Conservation (phyloP, 2,888 invertebrate species). For the Parochlus steinenii region DNA sequence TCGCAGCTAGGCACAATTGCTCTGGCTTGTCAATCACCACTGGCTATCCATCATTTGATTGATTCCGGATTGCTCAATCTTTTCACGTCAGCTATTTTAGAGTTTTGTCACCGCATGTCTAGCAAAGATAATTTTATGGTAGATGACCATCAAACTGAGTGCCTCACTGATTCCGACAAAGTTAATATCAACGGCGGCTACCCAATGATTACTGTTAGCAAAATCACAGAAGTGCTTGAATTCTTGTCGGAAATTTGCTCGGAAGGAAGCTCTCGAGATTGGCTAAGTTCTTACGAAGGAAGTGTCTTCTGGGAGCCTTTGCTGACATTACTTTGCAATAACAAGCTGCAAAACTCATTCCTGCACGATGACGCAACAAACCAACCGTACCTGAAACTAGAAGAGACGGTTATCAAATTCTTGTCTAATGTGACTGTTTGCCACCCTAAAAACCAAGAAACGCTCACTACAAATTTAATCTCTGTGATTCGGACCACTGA, state of each 20-base stretch:
- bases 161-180: slow-evolving; percentile 34
- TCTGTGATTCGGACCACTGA: slow-evolving; percentile 21
- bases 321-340: slow-evolving; percentile 54
- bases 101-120: slow-evolving; percentile 25
- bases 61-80: slow-evolving; percentile 55
- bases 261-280: slow-evolving; percentile 68
- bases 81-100: slow-evolving; percentile 43
- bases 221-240: slow-evolving; percentile 50
- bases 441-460: slow-evolving; percentile 68
- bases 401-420: slow-evolving; percentile 64
- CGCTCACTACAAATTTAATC: slow-evolving; percentile 57
- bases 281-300: slow-evolving; percentile 68
- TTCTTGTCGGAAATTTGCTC: slow-evolving; percentile 69
- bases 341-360: slow-evolving; percentile 22
- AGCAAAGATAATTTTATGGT: slow-evolving; percentile 15
- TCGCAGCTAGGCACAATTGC: slow-evolving; percentile 61
- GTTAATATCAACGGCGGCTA: slow-evolving; percentile 18
- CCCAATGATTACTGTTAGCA: slow-evolving; percentile 38
- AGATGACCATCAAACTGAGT: slow-evolving; percentile 14
- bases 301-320: slow-evolving; percentile 75
- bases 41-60: slow-evolving; percentile 56
- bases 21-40: slow-evolving; percentile 62
- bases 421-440: slow-evolving; percentile 71
- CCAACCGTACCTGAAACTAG: slow-evolving; percentile 28
- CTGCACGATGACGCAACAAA: slow-evolving; percentile 1